Conservation (phyloP, 2,797 vertebrate species). For the Halcyon smyrnensis region DNA sequence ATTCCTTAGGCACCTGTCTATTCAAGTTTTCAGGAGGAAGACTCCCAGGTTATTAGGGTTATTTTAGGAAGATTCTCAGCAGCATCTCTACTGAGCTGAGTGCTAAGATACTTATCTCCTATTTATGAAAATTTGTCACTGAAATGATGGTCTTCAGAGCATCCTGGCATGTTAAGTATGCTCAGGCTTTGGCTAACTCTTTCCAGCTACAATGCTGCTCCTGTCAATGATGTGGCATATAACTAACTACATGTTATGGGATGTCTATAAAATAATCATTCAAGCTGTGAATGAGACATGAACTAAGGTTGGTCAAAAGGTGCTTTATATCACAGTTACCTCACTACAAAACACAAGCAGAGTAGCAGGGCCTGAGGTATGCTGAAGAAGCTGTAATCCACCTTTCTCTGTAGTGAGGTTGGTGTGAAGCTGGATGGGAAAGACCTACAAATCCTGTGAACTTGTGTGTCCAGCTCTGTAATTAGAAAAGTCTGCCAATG, state of each 20-base stretch:
- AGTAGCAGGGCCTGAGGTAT: not conserved
- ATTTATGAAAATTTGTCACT: not conserved
- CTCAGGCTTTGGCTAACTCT: not conserved
- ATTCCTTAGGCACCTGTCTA: not conserved
- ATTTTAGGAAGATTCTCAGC: not conserved
- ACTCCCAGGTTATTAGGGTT: not conserved
- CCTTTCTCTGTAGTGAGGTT: not conserved
- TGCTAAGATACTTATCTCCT: not conserved
- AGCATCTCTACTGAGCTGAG: not conserved
- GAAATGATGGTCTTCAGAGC: not conserved
- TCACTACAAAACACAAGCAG: not conserved
- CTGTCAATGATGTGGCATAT: fast-evolving
- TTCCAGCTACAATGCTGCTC: not conserved
- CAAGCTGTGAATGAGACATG: fast-evolving
- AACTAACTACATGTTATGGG: fast-evolving
- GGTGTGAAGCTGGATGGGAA: not conserved
- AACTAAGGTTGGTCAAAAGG: not conserved
- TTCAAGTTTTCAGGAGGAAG: not conserved
- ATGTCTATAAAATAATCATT: not conserved
- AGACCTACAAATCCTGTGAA: not conserved
- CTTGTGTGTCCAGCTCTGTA: not conserved
- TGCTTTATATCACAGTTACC: not conserved
- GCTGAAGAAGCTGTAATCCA: not conserved
- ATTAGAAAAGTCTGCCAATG: not conserved
- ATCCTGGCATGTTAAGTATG: not conserved